A percentile compares a stretch with the other conserved stretches of the same genome.
These are phyloP conservation scores for Montipora capitata DNA, from an alignment of 92 coral and sea anemone species.

Conservation along the genomic window DNA sequence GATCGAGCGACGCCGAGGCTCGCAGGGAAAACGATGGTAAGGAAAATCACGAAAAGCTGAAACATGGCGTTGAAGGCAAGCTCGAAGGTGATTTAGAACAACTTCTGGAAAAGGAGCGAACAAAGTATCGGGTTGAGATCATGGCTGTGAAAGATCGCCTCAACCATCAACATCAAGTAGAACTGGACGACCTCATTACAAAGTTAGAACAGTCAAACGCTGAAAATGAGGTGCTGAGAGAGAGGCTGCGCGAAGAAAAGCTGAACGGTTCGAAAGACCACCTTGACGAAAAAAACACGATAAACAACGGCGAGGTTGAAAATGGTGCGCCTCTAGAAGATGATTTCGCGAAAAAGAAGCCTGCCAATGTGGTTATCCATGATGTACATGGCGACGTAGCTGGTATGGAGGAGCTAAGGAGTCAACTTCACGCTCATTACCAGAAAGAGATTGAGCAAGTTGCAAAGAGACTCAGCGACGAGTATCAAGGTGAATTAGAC, in stretches of 20 bases:
- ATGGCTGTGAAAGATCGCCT: slow-evolving; percentile 87
- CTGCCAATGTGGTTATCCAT: slow-evolving; percentile 57
- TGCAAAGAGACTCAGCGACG: slow-evolving; percentile 80
- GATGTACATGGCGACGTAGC: slow-evolving; percentile 54
- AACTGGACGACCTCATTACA: slow-evolving; percentile 81
- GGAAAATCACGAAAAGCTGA: slow-evolving; percentile 18
- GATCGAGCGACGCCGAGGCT: slow-evolving; percentile 47
- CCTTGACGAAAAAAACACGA: neutral
- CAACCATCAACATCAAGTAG: slow-evolving; percentile 82
- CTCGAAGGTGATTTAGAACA: slow-evolving; percentile 62
- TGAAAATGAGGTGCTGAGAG: slow-evolving; percentile 80
- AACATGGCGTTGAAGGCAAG: neutral
- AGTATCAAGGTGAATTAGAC: slow-evolving; percentile 91
- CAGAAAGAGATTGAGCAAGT: slow-evolving; percentile 86
- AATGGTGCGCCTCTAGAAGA: slow-evolving; percentile 37
- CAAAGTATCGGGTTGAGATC: slow-evolving; percentile 85
- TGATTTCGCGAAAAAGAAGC: slow-evolving; percentile 12
- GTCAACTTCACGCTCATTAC: slow-evolving; percentile 74
- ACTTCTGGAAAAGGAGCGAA: slow-evolving; percentile 76
- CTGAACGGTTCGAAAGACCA: slow-evolving; percentile 25
- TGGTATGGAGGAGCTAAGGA: slow-evolving; percentile 68
- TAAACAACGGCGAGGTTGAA: slow-evolving; percentile 41
- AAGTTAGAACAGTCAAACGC: slow-evolving; percentile 82
- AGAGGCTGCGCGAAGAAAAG: slow-evolving; percentile 66
- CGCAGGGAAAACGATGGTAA: slow-evolving; percentile 44